Evolutionary conservation across 2,113 vertebrate genomes (phyloP).

Genomic region (Agelaius phoeniceus): DNA sequence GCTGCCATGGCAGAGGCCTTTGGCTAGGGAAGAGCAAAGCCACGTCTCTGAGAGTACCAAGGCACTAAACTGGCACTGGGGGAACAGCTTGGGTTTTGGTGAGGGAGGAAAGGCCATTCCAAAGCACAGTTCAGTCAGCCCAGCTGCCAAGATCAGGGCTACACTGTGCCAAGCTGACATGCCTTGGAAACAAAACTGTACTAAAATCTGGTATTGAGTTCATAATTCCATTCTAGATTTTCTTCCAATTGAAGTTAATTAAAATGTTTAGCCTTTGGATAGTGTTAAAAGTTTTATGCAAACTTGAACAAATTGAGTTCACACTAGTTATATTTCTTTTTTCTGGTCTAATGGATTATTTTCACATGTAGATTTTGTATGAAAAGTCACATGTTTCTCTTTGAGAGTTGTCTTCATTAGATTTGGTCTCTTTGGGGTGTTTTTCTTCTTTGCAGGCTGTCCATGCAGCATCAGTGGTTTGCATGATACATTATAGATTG

Average conservation of each 20-base stretch:
- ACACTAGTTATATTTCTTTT: background rate
- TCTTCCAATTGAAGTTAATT: background rate
- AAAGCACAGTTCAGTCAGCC: background rate
- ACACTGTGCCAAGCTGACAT: background rate
- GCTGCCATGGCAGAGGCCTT: background rate
- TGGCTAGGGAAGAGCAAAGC: background rate
- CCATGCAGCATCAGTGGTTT: background rate
- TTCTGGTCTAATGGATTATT: background rate
- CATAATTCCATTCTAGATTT: background rate
- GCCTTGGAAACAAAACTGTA: background rate
- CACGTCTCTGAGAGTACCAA: background rate
- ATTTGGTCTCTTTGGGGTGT: background rate
- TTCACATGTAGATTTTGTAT: background rate
- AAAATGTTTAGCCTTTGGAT: background rate
- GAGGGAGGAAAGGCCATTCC: background rate
- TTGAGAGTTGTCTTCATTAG: background rate
- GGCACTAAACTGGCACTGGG: accelerated
- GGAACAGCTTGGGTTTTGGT: accelerated
- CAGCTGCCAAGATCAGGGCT: background rate
- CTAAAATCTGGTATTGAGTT: background rate
- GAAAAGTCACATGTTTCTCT: background rate
- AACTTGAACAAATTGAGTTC: background rate
- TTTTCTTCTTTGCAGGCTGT: background rate
- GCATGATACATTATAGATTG: background rate
- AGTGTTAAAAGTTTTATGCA: background rate